Percentiles rank a stretch among this genome's conserved stretches.
phyloP scores from a whole-genome alignment of 2,797 vertebrate species.

The Poeciliopsis gracilis region DNA sequence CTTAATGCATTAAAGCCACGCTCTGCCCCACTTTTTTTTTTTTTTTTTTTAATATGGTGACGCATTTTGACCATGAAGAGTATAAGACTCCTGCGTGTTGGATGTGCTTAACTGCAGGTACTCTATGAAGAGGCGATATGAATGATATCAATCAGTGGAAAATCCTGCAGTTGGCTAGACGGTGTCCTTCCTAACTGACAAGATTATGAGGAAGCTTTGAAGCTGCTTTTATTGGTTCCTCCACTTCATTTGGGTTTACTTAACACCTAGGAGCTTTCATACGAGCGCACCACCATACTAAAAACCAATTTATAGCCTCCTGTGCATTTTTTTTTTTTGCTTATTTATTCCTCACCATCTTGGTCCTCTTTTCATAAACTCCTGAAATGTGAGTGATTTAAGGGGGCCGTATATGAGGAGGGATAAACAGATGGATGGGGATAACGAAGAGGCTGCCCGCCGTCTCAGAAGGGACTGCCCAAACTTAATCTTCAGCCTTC shows the following conservation, averaged over 20 bases:
- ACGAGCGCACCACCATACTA: slow-evolving; percentile 44
- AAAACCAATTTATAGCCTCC: slow-evolving; percentile 69
- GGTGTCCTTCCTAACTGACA: slow-evolving; percentile 76
- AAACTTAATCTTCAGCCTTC: slow-evolving; percentile 30
- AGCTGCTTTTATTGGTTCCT: slow-evolving; percentile 74
- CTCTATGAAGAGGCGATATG: slow-evolving; percentile 57
- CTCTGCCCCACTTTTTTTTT: slow-evolving; percentile 57
- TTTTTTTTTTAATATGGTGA: slow-evolving; percentile 64
- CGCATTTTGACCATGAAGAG: slow-evolving; percentile 62
- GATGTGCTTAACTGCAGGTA: slow-evolving; percentile 50
- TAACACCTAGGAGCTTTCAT: slow-evolving; percentile 74
- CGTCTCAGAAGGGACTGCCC: slow-evolving; percentile 18
- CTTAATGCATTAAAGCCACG: slow-evolving; percentile 79
- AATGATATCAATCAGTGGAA: slow-evolving; percentile 75
- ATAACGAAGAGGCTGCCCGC: slow-evolving; percentile 47
- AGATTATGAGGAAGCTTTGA: slow-evolving; percentile 76
- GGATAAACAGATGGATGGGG: slow-evolving; percentile 16
- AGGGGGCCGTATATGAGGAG: slow-evolving; percentile 25
- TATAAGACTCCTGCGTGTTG: slow-evolving; percentile 54
- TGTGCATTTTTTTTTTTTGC: slow-evolving; percentile 33
- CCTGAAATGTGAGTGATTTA: slow-evolving; percentile 57
- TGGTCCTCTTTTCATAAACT: slow-evolving; percentile 57
- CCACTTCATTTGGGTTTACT: slow-evolving; percentile 80
- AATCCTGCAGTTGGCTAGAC: slow-evolving; percentile 54
- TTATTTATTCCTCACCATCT: slow-evolving; percentile 43